Conservation (phyloP, 64 coral and sea anemone species). For the Pachyseris speciosa region DNA sequence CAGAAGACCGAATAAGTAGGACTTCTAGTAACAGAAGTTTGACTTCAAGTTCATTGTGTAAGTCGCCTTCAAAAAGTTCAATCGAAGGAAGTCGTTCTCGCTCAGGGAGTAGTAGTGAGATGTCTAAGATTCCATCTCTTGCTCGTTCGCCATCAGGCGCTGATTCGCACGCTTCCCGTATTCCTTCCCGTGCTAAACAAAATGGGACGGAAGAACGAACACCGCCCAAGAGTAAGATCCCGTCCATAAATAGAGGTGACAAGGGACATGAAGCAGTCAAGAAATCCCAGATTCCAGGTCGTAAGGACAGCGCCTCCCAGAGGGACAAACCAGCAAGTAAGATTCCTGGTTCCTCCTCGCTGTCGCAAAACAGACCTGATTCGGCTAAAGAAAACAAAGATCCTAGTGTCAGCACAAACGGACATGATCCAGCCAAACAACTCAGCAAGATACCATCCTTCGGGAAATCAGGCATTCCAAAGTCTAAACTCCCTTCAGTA, state of each 20-base stretch:
- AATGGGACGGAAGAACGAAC: conserved; percentile 6
- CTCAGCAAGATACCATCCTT: conserved; percentile 63
- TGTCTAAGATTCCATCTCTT: conserved; percentile 73
- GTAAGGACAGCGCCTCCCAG: conserved; percentile 29
- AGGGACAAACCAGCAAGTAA: conserved; percentile 33
- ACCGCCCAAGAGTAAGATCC: conserved; percentile 67
- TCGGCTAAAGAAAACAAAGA: conserved; percentile 74
- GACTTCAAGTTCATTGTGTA: conserved; percentile 12
- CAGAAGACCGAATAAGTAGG: background rate
- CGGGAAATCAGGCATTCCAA: background rate
- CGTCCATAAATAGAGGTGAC: conserved; percentile 43
- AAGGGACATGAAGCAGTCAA: conserved; percentile 18
- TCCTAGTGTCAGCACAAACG: conserved; percentile 17
- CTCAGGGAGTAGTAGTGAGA: background rate
- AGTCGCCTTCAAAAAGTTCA: conserved; percentile 44
- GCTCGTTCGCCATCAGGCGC: background rate
- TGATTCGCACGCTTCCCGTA: conserved; percentile 21
- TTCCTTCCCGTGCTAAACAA: conserved; percentile 47
- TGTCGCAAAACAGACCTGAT: conserved; percentile 31
- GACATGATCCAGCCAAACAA: conserved; percentile 40
- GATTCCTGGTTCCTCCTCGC: background rate
- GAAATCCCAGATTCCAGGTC: conserved; percentile 45
- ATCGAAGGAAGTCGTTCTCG: conserved; percentile 6
- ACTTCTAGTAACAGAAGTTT: conserved; percentile 34
- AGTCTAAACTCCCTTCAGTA: conserved; percentile 53